phyloP scores from a whole-genome alignment of 2,888 invertebrate genomes.

The Eupeodes luniger region DNA sequence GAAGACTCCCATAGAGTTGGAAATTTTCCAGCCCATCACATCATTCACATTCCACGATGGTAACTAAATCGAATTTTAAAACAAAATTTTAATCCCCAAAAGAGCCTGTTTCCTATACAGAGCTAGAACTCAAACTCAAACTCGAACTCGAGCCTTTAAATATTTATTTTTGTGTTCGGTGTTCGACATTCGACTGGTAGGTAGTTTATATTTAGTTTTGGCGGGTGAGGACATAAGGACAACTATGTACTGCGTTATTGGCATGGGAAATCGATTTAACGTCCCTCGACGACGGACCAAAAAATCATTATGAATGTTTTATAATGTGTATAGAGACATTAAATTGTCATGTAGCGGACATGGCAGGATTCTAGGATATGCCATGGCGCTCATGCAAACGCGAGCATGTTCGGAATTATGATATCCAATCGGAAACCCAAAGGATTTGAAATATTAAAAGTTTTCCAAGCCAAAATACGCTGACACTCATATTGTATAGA shows the following conservation, averaged over 20 bases:
- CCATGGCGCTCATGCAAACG: conserved; percentile 8
- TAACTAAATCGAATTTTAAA: conserved; percentile 42
- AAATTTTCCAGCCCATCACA: background rate
- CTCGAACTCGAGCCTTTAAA: background rate
- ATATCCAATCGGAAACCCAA: conserved; percentile 46
- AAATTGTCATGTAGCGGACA: conserved; percentile 68
- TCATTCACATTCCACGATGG: background rate
- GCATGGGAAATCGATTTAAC: conserved; percentile 53
- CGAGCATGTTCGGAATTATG: conserved; percentile 24
- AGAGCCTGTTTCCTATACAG: conserved; percentile 17
- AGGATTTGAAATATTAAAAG: conserved; percentile 63
- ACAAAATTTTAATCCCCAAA: conserved; percentile 52
- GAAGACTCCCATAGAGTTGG: background rate
- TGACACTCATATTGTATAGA: background rate
- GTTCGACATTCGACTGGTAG: background rate
- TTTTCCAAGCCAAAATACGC: conserved; percentile 25
- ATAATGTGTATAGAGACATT: conserved; percentile 62
- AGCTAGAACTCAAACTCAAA: background rate
- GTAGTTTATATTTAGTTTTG: background rate
- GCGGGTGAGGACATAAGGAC: background rate
- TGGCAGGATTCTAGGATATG: conserved; percentile 22
- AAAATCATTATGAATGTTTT: conserved; percentile 71
- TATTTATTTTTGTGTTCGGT: conserved; percentile 7
- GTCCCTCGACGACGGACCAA: conserved; percentile 56
- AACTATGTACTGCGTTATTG: conserved; percentile 1